Conservation (phyloP, 2,888 invertebrate genomes). For the Steinernema scapterisci region DNA sequence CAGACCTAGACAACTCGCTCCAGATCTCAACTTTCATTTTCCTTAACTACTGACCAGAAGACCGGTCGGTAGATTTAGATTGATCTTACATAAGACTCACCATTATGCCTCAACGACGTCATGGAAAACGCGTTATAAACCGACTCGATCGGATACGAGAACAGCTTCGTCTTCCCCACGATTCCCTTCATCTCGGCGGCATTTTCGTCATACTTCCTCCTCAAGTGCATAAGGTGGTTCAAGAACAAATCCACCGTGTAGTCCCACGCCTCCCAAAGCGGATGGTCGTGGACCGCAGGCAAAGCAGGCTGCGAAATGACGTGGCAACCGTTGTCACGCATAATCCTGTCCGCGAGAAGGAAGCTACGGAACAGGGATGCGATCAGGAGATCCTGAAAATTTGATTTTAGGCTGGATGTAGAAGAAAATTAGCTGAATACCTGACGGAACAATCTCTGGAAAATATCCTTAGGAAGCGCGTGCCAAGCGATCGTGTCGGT, state of each 20-base stretch:
- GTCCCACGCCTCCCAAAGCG: slow-evolving; percentile 86
- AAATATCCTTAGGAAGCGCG: slow-evolving; percentile 85
- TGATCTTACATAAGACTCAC: not conserved
- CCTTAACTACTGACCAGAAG: too few species aligned
- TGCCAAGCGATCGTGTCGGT: slow-evolving; percentile 99
- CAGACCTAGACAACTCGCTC: too few species aligned
- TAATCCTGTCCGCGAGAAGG: slow-evolving; percentile 90
- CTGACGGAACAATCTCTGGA: slow-evolving; percentile 88
- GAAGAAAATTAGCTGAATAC: slow-evolving; percentile 39
- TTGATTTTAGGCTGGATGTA: not conserved
- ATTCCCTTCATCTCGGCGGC: slow-evolving; percentile 39
- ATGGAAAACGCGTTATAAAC: slow-evolving; percentile 10
- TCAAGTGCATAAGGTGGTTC: slow-evolving; percentile 72
- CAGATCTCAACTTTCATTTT: too few species aligned
- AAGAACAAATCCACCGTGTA: slow-evolving; percentile 90
- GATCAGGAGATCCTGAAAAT: slow-evolving; percentile 86
- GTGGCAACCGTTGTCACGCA: slow-evolving; percentile 89
- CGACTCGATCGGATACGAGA: slow-evolving; percentile 10
- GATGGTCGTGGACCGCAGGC: slow-evolving; percentile 76
- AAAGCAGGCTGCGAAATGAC: slow-evolving; percentile 90
- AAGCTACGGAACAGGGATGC: slow-evolving; percentile 97
- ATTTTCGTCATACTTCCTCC: slow-evolving; percentile 12
- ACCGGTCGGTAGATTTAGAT: too few species aligned
- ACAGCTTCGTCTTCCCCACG: slow-evolving; percentile 20
- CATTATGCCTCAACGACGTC: not conserved